Evolutionary conservation across 2,113 vertebrate species (phyloP), one percentile per base, ranked within the genome.

Genomic region (Puffinus mauretanicus): DNA sequence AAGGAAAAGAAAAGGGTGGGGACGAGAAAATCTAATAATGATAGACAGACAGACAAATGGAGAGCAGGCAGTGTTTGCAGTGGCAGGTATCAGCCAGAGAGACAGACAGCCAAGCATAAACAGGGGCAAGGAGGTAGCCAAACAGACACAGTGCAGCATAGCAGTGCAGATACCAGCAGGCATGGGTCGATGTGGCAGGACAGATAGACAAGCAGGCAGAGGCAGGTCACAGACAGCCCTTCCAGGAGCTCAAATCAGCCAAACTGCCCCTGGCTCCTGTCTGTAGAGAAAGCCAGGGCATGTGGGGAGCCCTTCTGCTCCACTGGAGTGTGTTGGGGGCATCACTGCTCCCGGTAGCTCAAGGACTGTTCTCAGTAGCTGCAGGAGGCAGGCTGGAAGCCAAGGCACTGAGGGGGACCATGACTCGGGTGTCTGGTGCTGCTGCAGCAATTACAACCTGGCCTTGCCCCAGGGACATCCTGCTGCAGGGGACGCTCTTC

Each of bases 401-500:
- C 42, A 71, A 80, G 44, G 44, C 52, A 61, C 44, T 5, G 79
- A 89, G 16, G 16, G 34, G 58, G 19, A 90, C 76, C 29, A 4
- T 71, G 93, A 90, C 79, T 94, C 4, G 2, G 51, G 88, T 86
- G 32, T 70, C 60, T 70, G 79, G 36, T 76, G 88, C 82, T 95
- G 90, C 96, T 83, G 96, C 92, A 92, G 88, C 76, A 64, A 73
- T 90, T 78, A 70, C 96, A 96, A 44, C n/a, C 82, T 60, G 88
- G 90, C 85, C 90, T 87, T 80, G 82, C 27, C n/a, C 64, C 92
- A 96, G 93, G 95, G 92, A 80, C 85, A 72, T 40, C 19, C 46
- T 86, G 64, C 88, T 88, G 90, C 90, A 93, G 64, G 32, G 36
- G 57, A 44, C 1, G 13, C 9, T 13, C 71, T 82, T 55, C 86